Conservation (phyloP, 1,140 invertebrate species). For the Drosophila novamexicana region DNA sequence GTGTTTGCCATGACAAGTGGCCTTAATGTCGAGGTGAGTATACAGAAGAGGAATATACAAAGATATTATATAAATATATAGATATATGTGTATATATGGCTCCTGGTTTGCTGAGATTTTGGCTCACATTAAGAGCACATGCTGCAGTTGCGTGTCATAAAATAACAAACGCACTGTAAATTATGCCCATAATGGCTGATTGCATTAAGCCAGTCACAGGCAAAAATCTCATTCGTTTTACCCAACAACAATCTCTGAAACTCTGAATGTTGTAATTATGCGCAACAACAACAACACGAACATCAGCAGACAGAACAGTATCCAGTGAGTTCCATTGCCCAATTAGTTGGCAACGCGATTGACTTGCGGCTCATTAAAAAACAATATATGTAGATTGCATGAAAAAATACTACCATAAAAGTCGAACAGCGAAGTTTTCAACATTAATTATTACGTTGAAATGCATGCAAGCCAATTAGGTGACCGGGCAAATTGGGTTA, state of each 20-base stretch:
- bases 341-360: conserved; percentile 77
- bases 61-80: background rate
- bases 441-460: conserved; percentile 71
- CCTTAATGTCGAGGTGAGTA: conserved; percentile 90
- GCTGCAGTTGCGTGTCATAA: conserved; percentile 72
- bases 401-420: conserved; percentile 24
- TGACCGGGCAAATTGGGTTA: conserved; percentile 68
- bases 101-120: background rate
- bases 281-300: conserved; percentile 2
- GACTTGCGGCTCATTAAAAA: conserved; percentile 83
- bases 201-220: conserved; percentile 56
- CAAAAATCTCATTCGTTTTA: conserved; percentile 29
- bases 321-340: conserved; percentile 40
- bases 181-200: conserved; percentile 81
- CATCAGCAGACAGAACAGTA: conserved; percentile 1
- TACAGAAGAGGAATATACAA: background rate
- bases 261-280: conserved; percentile 70
- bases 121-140: conserved; percentile 68
- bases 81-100: background rate
- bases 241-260: conserved; percentile 54
- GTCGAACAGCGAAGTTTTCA: conserved; percentile 42
- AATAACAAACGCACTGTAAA: conserved; percentile 72
- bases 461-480: conserved; percentile 70
- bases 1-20: conserved; percentile 87
- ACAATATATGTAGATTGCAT: conserved; percentile 80